A percentile compares a stretch with the other conserved stretches of the same genome.
phyloP scores from a whole-genome alignment of 1,140 invertebrate genomes.

The Berghia stephanieae region DNA sequence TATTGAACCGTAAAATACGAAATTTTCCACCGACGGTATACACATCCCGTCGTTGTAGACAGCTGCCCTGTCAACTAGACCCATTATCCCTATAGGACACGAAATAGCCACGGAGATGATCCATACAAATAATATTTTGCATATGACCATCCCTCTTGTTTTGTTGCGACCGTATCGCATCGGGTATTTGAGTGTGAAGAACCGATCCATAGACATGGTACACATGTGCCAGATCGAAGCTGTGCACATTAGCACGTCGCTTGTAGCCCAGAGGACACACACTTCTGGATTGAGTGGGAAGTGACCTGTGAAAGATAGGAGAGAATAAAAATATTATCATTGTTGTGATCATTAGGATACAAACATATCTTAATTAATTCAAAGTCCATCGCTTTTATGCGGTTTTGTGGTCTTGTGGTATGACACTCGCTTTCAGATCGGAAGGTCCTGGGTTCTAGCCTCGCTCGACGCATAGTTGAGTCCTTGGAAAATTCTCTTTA shows the following conservation, averaged over 20 bases:
- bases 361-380: too few relatives aligned
- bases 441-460: too few relatives aligned
- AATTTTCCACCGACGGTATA: conserved; percentile 71
- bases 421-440: too few relatives aligned
- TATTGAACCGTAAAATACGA: conserved; percentile 91
- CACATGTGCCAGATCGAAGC: conserved; percentile 97
- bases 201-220: conserved; percentile 89
- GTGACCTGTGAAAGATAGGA: conserved; percentile 75
- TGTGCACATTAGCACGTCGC: conserved; percentile 93
- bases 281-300: conserved; percentile 88
- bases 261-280: conserved; percentile 93
- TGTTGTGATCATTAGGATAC: background rate
- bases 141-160: conserved; percentile 81
- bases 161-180: conserved; percentile 85
- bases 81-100: conserved; percentile 85
- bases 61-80: conserved; percentile 71
- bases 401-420: too few relatives aligned
- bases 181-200: conserved; percentile 64
- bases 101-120: conserved; percentile 88
- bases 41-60: conserved; percentile 73
- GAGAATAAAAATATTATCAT: background rate
- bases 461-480: too few relatives aligned
- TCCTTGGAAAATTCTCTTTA: too few relatives aligned
- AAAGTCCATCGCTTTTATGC: too few relatives aligned
- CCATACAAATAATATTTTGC: conserved; percentile 93